A percentile compares a stretch with the other conserved stretches of the same genome.
Evolutionary conservation across 2,797 vertebrate species (phyloP).

Genomic region (Ctenopoma multispine): DNA sequence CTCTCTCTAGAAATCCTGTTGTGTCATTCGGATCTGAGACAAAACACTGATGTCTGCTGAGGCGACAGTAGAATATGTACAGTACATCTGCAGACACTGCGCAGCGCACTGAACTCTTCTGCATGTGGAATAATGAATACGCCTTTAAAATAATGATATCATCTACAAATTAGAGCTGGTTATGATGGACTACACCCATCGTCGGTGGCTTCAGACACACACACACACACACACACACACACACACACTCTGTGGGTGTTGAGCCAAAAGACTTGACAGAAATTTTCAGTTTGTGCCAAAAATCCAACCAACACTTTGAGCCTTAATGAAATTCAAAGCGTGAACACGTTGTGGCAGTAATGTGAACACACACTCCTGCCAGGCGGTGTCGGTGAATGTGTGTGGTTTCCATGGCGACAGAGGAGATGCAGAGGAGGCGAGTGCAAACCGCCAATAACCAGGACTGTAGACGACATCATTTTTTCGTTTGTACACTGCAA

Average conservation of each 20-base stretch:
- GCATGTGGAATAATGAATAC: constrained; percentile 33
- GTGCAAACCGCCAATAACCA: constrained; percentile 15
- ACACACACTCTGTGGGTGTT: constrained; percentile 4
- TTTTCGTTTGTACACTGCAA: neutral
- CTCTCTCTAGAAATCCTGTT: neutral
- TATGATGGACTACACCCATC: constrained; percentile 35
- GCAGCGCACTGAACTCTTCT: constrained; percentile 5
- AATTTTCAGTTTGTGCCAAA: constrained; percentile 12
- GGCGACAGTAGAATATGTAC: neutral
- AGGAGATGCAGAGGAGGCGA: constrained; percentile 43
- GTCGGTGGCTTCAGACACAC: neutral
- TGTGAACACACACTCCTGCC: constrained; percentile 52
- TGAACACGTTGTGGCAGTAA: constrained; percentile 38
- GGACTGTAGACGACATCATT: neutral
- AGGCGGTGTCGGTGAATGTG: constrained; percentile 41
- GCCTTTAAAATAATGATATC: constrained; percentile 33
- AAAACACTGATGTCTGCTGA: constrained; percentile 8
- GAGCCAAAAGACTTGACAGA: constrained; percentile 12
- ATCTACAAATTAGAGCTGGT: constrained; percentile 39
- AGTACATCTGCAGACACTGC: constrained; percentile 12
- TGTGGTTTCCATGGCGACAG: constrained; percentile 70
- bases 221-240: constrained; percentile 1
- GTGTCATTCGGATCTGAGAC: neutral
- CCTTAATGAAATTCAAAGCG: constrained; percentile 46
- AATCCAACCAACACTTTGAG: constrained; percentile 42